These are phyloP conservation scores for Pocota personata DNA, from an alignment of 2,888 invertebrate species.

Conservation along the genomic window DNA sequence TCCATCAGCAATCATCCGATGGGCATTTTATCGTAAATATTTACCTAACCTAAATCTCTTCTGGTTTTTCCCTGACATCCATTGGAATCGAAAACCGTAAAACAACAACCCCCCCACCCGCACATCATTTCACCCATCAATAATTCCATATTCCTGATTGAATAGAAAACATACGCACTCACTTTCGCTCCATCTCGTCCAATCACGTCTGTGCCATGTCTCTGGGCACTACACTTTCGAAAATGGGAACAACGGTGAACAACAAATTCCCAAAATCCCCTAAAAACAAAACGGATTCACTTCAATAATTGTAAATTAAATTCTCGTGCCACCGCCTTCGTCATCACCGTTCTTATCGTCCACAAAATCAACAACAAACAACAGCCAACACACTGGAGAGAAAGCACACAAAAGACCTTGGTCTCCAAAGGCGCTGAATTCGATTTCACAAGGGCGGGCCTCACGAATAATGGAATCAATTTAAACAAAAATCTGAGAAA, in stretches of 20 bases:
- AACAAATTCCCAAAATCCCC: conserved; percentile 45
- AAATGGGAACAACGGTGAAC: conserved; percentile 15
- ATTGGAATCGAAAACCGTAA: conserved; percentile 16
- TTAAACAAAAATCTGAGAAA: conserved; percentile 18
- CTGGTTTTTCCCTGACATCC: neutral
- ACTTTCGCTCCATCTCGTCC: neutral
- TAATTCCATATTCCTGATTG: conserved; percentile 56
- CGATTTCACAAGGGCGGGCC: conserved; percentile 7
- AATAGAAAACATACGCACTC: conserved; percentile 26
- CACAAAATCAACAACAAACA: conserved; percentile 33
- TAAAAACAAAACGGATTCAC: conserved; percentile 38
- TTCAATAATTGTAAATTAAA: conserved; percentile 55
- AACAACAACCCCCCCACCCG: neutral
- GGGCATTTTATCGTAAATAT: conserved; percentile 50
- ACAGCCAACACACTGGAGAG: neutral
- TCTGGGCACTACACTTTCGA: neutral
- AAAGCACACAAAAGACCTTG: neutral
- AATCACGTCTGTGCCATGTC: conserved; percentile 4
- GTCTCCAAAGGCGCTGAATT: conserved; percentile 35
- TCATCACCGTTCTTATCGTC: neutral
- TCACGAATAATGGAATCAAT: conserved; percentile 43
- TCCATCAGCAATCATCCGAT: conserved; percentile 41
- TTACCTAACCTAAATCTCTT: conserved; percentile 40
- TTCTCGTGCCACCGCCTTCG: neutral
- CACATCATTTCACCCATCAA: conserved; percentile 20